Evolutionary conservation across 2,888 invertebrate species (phyloP), one percentile per base, ranked within the genome.

Genomic region (Rhyacophila evoluta): DNA sequence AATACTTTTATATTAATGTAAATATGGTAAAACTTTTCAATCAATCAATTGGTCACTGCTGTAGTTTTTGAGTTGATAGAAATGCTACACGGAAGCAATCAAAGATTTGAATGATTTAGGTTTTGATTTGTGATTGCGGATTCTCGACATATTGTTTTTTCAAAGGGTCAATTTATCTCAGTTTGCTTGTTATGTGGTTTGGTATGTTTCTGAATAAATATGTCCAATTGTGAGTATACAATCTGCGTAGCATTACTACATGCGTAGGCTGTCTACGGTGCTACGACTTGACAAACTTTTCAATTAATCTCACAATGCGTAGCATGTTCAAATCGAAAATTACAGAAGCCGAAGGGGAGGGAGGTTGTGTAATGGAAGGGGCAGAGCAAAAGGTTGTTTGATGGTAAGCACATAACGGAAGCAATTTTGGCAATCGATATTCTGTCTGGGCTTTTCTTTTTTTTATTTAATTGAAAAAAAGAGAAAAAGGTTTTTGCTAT

Each of bases 301-400:
- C 55, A 55, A 55, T 55, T 55, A 55, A 55, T 55, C 55, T 55
- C 55, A 55, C 55, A 55, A 55, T 55, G 55, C 55, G 55, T 55
- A 55, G 55, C 55, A 55, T 55, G 55, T 55, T 55, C 15, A 10
- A 55, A 55, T 55, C 55, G 55, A 55, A 55, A 55, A 55, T 55
- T 55, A 55, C 55, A 55, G 55, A 55, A 55, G 55, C 55, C 25
- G 12, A 19, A 1, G 55, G 55, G 10, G 19, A 19, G 55, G 55
- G 55, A 19, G 15, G 29, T 6, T 33, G 6, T 6, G 29, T 6
- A 33, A 33, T 2, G 29, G 10, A 19, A 19, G 10, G 55, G 55
- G 19, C 19, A 55, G 55, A 19, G 55, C 19, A 55, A 55, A 55
- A 55, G 55, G 55, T 55, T 55, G 55, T 55, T 55, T 55, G 55